Evolutionary conservation across 2,888 invertebrate genomes (phyloP).

Genomic region (Tenodera sinensis): DNA sequence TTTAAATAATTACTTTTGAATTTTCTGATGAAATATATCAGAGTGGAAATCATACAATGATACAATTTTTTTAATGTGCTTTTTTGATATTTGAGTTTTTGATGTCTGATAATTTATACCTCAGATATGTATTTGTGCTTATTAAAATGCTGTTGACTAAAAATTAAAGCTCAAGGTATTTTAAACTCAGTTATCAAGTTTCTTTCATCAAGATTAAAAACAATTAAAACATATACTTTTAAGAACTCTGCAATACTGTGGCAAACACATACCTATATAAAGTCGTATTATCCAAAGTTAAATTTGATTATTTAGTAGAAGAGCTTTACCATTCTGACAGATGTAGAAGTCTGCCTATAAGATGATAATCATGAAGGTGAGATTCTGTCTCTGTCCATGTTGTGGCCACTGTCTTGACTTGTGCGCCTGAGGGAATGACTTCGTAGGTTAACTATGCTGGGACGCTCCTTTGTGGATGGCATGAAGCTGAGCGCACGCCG

Average conservation of each 20-base stretch:
- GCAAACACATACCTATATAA: background rate
- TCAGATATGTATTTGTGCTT: no score
- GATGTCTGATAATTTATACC: no score
- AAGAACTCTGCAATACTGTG: background rate
- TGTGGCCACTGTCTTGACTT: slow-evolving; percentile 28
- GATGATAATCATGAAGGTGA: background rate
- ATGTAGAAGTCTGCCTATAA: background rate
- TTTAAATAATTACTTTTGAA: no score
- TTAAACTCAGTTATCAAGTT: background rate
- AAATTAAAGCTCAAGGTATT: background rate
- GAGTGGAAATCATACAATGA: no score
- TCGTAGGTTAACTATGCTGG: slow-evolving; percentile 42
- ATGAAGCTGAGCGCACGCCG: slow-evolving; percentile 67
- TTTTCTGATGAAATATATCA: no score
- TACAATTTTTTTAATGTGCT: no score
- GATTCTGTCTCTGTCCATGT: background rate
- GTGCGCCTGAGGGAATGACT: slow-evolving; percentile 41
- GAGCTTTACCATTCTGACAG: background rate
- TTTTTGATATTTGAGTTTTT: no score
- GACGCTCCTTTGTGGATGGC: slow-evolving; percentile 58
- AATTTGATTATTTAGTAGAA: background rate
- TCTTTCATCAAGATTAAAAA: background rate
- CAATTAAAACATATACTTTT: background rate
- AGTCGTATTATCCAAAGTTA: background rate
- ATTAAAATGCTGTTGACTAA: no score